Evolutionary conservation across 2,888 invertebrate species (phyloP).

Genomic region (Serripes groenlandicus): DNA sequence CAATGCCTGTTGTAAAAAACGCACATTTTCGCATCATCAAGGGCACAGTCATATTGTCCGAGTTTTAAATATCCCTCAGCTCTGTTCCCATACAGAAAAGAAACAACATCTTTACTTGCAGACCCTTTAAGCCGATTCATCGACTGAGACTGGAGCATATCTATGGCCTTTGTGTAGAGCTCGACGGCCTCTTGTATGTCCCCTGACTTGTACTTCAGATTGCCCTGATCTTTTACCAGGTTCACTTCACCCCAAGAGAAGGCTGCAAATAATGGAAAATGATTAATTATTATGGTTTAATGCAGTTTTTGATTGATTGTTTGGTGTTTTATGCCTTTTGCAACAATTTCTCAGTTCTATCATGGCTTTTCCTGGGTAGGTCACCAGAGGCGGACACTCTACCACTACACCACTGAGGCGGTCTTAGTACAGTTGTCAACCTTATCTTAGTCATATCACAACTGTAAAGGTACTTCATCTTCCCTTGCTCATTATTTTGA

Average conservation of each 20-base stretch:
- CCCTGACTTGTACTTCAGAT: slow-evolving; percentile 59
- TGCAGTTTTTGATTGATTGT: too few species aligned
- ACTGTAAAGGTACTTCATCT: too few species aligned
- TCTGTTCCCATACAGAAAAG: slow-evolving; percentile 75
- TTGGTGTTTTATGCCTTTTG: too few species aligned
- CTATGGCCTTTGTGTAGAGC: slow-evolving; percentile 68
- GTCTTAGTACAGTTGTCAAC: too few species aligned
- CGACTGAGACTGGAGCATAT: slow-evolving; percentile 29
- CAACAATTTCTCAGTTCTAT: too few species aligned
- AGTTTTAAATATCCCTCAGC: slow-evolving; percentile 72
- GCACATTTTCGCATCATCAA: slow-evolving; percentile 73
- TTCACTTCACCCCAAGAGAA: slow-evolving; percentile 34
- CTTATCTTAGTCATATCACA: too few species aligned
- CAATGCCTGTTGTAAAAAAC: slow-evolving; percentile 75
- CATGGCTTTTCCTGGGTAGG: too few species aligned
- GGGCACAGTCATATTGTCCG: slow-evolving; percentile 52
- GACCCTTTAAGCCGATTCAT: background rate
- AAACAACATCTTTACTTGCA: slow-evolving; percentile 56
- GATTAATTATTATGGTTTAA: too few species aligned
- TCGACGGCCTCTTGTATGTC: slow-evolving; percentile 60
- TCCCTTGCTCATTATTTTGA: too few species aligned
- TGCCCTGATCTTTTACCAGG: slow-evolving; percentile 69
- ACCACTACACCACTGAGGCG: too few species aligned
- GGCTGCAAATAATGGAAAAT: too few species aligned
- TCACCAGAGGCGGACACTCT: too few species aligned